Base-by-base conservation (phyloP, 2,888 invertebrate species). In the Cerastoderma edule region DNA sequence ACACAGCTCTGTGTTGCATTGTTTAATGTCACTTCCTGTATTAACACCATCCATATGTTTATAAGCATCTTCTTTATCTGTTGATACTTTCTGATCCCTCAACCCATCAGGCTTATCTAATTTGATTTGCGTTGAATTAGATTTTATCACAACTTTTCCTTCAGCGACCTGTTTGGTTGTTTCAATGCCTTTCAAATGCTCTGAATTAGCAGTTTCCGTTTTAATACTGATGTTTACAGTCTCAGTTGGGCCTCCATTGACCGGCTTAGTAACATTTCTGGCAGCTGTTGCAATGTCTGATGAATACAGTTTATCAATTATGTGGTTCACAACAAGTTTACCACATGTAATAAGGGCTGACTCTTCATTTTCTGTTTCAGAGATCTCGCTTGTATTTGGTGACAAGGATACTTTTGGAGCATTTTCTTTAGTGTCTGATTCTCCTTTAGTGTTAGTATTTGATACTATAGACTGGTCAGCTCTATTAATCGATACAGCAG, bases 71-170 rank as follows among this genome's bases (percentile, higher is more conserved):
- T 50, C 50, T 50, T 19, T 50, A 13, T 50, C 27, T 5, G n/a
- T n/a, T n/a, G n/a, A 46, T 22, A 2, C 24, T 10, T 19, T 89
- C 71, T 90, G 90, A 5, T 92, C 91, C 89, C 89, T 90, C 48
- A 86, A n/a, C 35, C 54, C 65, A 65, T 68, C 56, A 32, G 53
- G 54, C n/a, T 44, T 56, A 68, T 67, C 68, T 48, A 54, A 57
- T 28, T 54, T 28, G 6, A 22, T 24, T 39, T 19, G 6, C 19
- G 48, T 56, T 24, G 39, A 5, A 5, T 66, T 66, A n/a, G 8
- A 24, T 64, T 70, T 63, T n/a, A 8, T 32, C 8, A 53, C 54
- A 32, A 3, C 44, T 32, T 68, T 30, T 44, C n/a, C 35, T 22
- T n/a, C n/a, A n/a, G n/a, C n/a, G n/a, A n/a, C n/a, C n/a, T n/a